Percentiles rank a stretch among this genome's conserved stretches.
These are phyloP conservation scores for Papilio polyxenes DNA, from an alignment of 1,140 invertebrate species.

Conservation along the genomic window DNA sequence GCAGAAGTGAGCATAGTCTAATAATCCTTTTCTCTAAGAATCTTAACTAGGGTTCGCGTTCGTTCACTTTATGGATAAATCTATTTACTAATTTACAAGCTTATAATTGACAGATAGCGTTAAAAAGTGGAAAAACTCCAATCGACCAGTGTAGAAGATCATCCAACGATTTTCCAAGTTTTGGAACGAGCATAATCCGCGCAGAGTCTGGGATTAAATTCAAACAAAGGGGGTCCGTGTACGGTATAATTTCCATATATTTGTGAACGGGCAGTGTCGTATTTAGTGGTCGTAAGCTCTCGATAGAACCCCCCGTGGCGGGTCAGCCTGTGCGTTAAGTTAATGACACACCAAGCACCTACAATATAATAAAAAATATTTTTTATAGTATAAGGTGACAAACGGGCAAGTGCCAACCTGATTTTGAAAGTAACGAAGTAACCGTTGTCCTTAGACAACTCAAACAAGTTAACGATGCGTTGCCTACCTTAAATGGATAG, in stretches of 20 bases:
- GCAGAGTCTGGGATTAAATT: constrained; percentile 51
- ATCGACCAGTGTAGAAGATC: constrained; percentile 7
- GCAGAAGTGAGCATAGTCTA: too few relatives aligned
- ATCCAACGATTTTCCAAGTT: constrained; percentile 33
- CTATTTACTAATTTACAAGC: too few relatives aligned
- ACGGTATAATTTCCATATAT: constrained; percentile 60
- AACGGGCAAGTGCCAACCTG: too few relatives aligned
- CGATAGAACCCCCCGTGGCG: constrained; percentile 47
- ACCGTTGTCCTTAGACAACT: too few relatives aligned
- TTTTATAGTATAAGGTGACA: too few relatives aligned
- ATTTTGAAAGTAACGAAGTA: too few relatives aligned
- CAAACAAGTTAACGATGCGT: too few relatives aligned
- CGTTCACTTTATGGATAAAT: too few relatives aligned
- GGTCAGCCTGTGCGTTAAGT: constrained; percentile 43
- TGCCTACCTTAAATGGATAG: too few relatives aligned
- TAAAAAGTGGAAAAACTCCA: not conserved
- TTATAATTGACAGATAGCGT: not conserved
- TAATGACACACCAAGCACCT: constrained; percentile 29
- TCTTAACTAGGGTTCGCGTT: too few relatives aligned
- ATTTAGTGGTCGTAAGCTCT: constrained; percentile 51
- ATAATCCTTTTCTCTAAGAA: too few relatives aligned
- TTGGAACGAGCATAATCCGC: constrained; percentile 46
- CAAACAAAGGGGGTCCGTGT: constrained; percentile 43
- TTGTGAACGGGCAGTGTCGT: constrained; percentile 48
- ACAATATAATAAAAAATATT: too few relatives aligned